Evolutionary conservation across 2,888 invertebrate species (phyloP), one percentile per base, ranked within the genome.

Genomic region (Ornithoptera priamus): DNA sequence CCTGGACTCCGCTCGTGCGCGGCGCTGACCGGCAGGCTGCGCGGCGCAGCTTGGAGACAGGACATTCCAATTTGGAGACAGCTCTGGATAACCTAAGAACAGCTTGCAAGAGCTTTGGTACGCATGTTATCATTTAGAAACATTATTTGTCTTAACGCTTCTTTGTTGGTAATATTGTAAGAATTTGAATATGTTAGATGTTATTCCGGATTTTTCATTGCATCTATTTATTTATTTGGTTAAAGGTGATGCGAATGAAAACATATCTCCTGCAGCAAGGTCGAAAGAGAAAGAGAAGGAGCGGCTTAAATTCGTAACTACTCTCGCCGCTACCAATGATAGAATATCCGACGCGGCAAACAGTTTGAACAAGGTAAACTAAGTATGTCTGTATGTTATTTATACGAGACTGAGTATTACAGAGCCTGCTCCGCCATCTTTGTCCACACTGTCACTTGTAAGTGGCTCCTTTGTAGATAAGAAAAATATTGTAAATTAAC

Each of bases 321-420:
- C 74, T 3, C 65, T 78, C 15, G 67, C 79, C 1, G 72, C 70
- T 1, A 74, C 78, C 2, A 77, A 75, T 62, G 74, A 75, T 1
- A 75, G 72, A 20, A 65, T 85, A 30, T 71, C 71, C 6, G 75
- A 76, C 1, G 80, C 79, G 1, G 78, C 80, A 15, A 74, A 78
- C n/a, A 76, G 77, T n/a, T 69, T 85, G n/a, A 72, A 78, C 12
- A 63, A 50, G 61, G 67, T 68, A 46, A 46, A 3, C 10, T 18
- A 20, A 0, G 10, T 30, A 50, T 1, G 8, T n/a, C 4, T 12
- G n/a, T 20, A 46, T 12, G 42, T 42, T 10, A 42, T 12, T 42
- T 42, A 15, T 46, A 46, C 15, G 12, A 15, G 46, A 1, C 3
- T 15, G 12, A 46, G 15, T 12, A 46, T 46, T 46, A 15, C 15